Evolutionary conservation across 1,140 invertebrate genomes (phyloP).

Genomic region (Pteromalus puparum): DNA sequence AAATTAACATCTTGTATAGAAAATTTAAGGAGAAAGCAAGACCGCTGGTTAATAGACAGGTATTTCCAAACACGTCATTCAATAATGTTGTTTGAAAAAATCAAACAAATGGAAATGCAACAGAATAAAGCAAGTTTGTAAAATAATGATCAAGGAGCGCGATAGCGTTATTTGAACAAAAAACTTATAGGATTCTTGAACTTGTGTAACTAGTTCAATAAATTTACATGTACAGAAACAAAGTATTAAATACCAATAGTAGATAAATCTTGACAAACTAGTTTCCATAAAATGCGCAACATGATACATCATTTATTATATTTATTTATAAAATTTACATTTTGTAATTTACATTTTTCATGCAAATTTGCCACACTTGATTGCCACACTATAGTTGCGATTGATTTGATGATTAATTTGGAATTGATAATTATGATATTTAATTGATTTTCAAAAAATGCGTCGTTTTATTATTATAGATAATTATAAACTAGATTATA

Average conservation of each 20-base stretch:
- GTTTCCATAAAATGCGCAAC: neutral
- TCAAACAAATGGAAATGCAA: neutral
- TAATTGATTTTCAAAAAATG: neutral
- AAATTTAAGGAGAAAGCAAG: neutral
- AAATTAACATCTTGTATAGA: neutral
- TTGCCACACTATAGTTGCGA: neutral
- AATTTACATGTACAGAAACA: neutral
- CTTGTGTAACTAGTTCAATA: neutral
- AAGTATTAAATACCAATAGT: neutral
- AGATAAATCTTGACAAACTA: neutral
- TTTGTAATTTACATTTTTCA: neutral
- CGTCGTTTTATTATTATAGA: neutral
- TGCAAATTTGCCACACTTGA: neutral
- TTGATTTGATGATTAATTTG: neutral
- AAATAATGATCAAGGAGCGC: too few relatives aligned
- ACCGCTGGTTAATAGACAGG: neutral
- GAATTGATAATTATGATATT: too few relatives aligned
- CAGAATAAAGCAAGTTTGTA: neutral
- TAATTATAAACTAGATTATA: neutral
- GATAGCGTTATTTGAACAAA: neutral
- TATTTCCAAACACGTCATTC: neutral
- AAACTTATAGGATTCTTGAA: neutral
- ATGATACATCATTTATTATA: neutral
- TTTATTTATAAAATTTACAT: neutral
- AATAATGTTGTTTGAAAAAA: slow-evolving; percentile 11